These are phyloP conservation scores for Botia almorhae DNA, from an alignment of 2,797 vertebrate species.

Conservation along the genomic window DNA sequence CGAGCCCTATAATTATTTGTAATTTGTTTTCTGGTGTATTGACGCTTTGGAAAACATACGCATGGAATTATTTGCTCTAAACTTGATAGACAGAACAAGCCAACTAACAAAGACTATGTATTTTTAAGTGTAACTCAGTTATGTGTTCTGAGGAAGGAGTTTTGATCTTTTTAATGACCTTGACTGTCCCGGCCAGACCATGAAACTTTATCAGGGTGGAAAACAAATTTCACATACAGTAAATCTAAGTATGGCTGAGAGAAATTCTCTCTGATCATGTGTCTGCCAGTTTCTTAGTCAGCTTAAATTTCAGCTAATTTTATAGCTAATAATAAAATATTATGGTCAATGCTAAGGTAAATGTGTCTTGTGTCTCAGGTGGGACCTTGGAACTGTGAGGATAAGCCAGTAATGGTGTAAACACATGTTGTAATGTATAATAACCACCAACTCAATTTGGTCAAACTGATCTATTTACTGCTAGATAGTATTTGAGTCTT, in stretches of 20 bases:
- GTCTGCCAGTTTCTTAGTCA: slow-evolving; percentile 44
- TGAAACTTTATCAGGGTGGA: slow-evolving; percentile 52
- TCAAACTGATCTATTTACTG: no score
- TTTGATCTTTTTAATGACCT: slow-evolving; percentile 45
- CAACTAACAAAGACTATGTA: background rate
- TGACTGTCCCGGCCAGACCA: slow-evolving; percentile 37
- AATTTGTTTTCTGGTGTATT: background rate
- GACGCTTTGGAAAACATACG: background rate
- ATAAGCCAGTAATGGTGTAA: background rate
- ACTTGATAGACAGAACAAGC: background rate
- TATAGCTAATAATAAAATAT: slow-evolving; percentile 63
- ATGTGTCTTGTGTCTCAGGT: background rate
- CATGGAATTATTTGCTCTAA: background rate
- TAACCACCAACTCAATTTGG: background rate
- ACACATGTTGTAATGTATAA: background rate
- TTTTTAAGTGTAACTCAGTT: slow-evolving; percentile 23
- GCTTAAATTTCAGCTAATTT: slow-evolving; percentile 65
- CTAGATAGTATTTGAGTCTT: background rate
- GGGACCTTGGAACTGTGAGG: background rate
- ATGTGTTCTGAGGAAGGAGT: slow-evolving; percentile 20
- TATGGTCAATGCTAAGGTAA: slow-evolving; percentile 8
- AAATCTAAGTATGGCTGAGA: slow-evolving; percentile 69
- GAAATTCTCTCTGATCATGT: slow-evolving; percentile 68
- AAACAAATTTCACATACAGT: slow-evolving; percentile 54
- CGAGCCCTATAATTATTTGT: background rate